Base-by-base conservation (phyloP, 2,888 invertebrate genomes). In the Callyntrura guangdongensis region DNA sequence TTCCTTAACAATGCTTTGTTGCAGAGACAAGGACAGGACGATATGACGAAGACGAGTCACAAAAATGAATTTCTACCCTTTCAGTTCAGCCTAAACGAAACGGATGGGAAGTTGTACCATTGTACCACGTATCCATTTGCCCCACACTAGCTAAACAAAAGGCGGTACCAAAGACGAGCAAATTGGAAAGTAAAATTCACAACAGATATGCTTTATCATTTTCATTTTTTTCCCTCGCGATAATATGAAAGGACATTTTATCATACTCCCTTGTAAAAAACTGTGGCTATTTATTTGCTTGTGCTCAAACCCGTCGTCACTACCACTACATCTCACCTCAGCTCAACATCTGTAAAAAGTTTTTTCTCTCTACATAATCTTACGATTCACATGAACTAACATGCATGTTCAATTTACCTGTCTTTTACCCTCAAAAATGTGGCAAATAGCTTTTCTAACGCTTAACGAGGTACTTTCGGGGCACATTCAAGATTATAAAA, bases 401-500 rank as follows among this genome's bases (percentile, higher is more conserved):
- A 11, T 72, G 27, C 53, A 36, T 6, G 85, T 72, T 85, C 72
- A 85, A 72, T 59, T 85, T 72, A 56, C 36, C 56, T 22, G 22
- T 22, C 27, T 72, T 45, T 47, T 12, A 82, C 17, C 36, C 36
- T 36, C n/a, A 25, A 59, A 85, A 85, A 64, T 12, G 64, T 49
- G 27, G 56, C 11, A 69, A 85, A 85, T 85, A 85, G 85, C 36
- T 72, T 6, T 59, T 85, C 56, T 14, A 56, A 8, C 85, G 56
- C 56, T 25, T 69, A 72, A 53, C 49, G n/a, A 22, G 56, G 56
- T 49, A 53, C 25, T 25, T 53, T 72, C 8, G 25, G 53, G 85
- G 45, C 72, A 85, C 53, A 85, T 45, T 27, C 72, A 72, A 72
- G 85, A 85, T 85, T 85, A 72, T 85, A 85, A 85, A 85, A 85